Conservation (phyloP, 1,140 invertebrate species). For the Frieseomelitta varia region DNA sequence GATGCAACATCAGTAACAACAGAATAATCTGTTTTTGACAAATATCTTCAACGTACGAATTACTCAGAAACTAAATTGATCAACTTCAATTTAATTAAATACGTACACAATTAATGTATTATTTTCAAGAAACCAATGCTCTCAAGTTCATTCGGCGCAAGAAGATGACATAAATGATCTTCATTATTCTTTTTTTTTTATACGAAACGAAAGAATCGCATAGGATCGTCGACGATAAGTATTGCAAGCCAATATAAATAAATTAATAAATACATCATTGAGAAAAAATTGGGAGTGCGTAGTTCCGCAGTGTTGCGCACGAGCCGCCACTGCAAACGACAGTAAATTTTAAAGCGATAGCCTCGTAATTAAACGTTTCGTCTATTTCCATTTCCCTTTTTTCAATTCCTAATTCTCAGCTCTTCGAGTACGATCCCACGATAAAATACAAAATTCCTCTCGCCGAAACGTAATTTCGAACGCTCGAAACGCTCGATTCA, state of each 20-base stretch:
- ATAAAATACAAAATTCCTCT: not conserved
- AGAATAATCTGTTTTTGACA: not conserved
- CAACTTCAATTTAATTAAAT: not conserved
- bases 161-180: not conserved
- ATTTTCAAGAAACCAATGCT: not conserved
- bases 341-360: too few relatives aligned
- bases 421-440: not conserved
- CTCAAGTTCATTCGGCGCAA: not conserved
- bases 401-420: not conserved
- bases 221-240: too few relatives aligned
- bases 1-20: not conserved
- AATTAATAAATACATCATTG: too few relatives aligned
- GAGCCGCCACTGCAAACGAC: too few relatives aligned
- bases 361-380: too few relatives aligned
- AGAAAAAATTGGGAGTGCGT: too few relatives aligned
- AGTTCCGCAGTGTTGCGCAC: too few relatives aligned
- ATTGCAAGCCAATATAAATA: too few relatives aligned
- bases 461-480: not conserved
- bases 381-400: too few relatives aligned
- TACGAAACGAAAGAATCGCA: too few relatives aligned
- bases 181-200: too few relatives aligned
- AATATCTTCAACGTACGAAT: not conserved
- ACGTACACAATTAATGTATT: not conserved
- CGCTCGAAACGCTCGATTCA: not conserved
- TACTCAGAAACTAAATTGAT: too few relatives aligned